Conservation (phyloP, 2,113 vertebrate genomes). For the Xiphophorus hellerii region DNA sequence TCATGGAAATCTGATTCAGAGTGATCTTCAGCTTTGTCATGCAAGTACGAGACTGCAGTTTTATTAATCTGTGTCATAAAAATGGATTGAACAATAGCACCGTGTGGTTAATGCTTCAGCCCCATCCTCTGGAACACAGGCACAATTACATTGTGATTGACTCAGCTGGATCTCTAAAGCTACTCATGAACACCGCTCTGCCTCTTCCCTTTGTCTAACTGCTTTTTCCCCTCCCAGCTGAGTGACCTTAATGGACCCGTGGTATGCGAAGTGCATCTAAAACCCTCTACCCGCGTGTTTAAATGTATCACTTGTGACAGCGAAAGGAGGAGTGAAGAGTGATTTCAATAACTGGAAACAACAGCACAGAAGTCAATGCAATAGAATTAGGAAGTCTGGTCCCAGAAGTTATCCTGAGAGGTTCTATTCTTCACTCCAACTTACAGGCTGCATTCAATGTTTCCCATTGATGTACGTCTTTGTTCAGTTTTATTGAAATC, state of each 20-base stretch:
- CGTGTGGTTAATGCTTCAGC: slow-evolving; percentile 76
- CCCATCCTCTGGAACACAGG: slow-evolving; percentile 77
- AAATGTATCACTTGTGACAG: slow-evolving; percentile 54
- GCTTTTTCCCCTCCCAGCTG: slow-evolving; percentile 31
- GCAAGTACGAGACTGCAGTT: slow-evolving; percentile 10
- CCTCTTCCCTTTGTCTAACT: slow-evolving; percentile 47
- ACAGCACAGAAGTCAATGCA: slow-evolving; percentile 22
- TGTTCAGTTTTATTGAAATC: slow-evolving; percentile 48
- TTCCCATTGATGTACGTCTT: slow-evolving; percentile 39
- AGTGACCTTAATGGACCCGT: slow-evolving; percentile 45
- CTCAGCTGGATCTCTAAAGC: slow-evolving; percentile 54
- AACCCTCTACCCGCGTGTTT: slow-evolving; percentile 40
- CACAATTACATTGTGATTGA: slow-evolving; percentile 76
- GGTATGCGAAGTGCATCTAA: slow-evolving; percentile 47
- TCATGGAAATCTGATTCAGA: slow-evolving; percentile 42
- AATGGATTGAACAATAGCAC: slow-evolving; percentile 41
- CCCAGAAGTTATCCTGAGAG: slow-evolving; percentile 25
- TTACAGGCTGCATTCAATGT: slow-evolving; percentile 18
- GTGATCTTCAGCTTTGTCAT: slow-evolving; percentile 28
- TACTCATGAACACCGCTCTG: slow-evolving; percentile 40
- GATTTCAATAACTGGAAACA: slow-evolving; percentile 43
- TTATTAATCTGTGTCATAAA: slow-evolving; percentile 57
- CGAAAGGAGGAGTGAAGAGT: slow-evolving; percentile 32
- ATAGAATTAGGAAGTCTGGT: slow-evolving; percentile 42
- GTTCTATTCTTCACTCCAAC: slow-evolving; percentile 37